phyloP scores from a whole-genome alignment of 2,888 invertebrate genomes.

The Eueremaeus valkanovi region DNA sequence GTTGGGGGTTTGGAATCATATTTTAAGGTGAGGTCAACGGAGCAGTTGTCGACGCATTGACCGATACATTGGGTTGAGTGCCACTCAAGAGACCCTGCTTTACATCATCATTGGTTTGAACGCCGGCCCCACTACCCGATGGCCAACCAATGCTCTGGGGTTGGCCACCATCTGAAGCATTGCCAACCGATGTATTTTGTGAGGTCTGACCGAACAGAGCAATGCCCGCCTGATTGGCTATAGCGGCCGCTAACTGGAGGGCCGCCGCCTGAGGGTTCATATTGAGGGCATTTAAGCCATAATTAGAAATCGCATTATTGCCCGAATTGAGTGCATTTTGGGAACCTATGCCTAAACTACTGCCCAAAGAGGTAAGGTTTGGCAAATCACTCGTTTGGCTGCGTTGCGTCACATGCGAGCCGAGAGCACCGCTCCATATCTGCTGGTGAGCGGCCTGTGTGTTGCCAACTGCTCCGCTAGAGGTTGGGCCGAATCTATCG shows the following conservation, averaged over 20 bases:
- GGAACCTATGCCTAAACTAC: slow-evolving; percentile 49
- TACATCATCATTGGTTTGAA: background rate
- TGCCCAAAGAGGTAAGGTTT: slow-evolving; percentile 51
- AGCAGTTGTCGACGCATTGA: background rate
- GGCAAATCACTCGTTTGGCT: slow-evolving; percentile 48
- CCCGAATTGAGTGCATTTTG: background rate
- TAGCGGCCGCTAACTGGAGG: slow-evolving; percentile 28
- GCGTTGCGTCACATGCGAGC: slow-evolving; percentile 50
- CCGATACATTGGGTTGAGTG: background rate
- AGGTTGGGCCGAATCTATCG: slow-evolving; percentile 50
- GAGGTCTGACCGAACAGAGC: slow-evolving; percentile 7
- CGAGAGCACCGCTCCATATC: slow-evolving; percentile 57
- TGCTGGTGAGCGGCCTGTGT: slow-evolving; percentile 44
- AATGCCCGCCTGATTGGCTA: slow-evolving; percentile 24
- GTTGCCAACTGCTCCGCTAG: slow-evolving; percentile 53
- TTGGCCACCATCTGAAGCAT: background rate
- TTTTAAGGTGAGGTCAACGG: slow-evolving; percentile 13
- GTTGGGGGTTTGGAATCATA: background rate
- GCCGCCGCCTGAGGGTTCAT: slow-evolving; percentile 26
- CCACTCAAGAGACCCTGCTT: slow-evolving; percentile 2
- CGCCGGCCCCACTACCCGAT: slow-evolving; percentile 14
- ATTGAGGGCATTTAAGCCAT: background rate
- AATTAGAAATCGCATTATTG: background rate
- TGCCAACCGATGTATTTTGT: background rate
- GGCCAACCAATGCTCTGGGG: slow-evolving; percentile 15